These are phyloP conservation scores for Agonopterix alstromeriana DNA, from an alignment of 2,888 invertebrate genomes.

Conservation along the genomic window DNA sequence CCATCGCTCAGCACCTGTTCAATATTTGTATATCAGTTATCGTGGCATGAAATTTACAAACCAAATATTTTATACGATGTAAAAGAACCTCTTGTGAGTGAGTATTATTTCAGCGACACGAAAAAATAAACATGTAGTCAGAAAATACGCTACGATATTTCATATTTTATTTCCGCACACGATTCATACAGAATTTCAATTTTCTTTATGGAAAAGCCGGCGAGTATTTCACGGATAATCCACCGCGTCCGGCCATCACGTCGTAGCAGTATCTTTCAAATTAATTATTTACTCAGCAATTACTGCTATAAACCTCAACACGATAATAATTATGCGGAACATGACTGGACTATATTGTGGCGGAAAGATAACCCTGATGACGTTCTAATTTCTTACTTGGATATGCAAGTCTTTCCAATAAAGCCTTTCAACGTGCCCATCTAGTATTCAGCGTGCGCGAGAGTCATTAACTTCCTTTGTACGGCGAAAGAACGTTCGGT, in stretches of 20 bases:
- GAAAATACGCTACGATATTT: no score
- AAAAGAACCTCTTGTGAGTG: no score
- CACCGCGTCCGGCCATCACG: background rate
- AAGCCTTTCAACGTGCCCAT: slow-evolving; percentile 41
- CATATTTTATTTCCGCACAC: no score
- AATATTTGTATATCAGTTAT: slow-evolving; percentile 13
- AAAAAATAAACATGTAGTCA: no score
- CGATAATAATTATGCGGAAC: background rate
- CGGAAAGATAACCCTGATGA: slow-evolving; percentile 20
- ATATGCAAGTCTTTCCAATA: slow-evolving; percentile 48
- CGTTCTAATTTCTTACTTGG: slow-evolving; percentile 33
- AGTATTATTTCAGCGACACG: no score
- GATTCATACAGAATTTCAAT: no score
- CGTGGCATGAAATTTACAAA: background rate
- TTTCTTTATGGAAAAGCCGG: no score
- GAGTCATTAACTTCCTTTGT: slow-evolving; percentile 64
- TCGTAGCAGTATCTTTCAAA: background rate
- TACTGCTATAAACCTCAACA: background rate
- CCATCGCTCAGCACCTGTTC: slow-evolving; percentile 89
- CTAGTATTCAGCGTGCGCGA: slow-evolving; percentile 49
- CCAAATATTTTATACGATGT: background rate
- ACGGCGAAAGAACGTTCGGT: slow-evolving; percentile 36
- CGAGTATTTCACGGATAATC: no score
- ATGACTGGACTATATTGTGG: background rate
- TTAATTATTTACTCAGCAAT: slow-evolving; percentile 2